Evolutionary conservation across 2,797 vertebrate genomes (phyloP).

Genomic region (Chiloscyllium punctatum): DNA sequence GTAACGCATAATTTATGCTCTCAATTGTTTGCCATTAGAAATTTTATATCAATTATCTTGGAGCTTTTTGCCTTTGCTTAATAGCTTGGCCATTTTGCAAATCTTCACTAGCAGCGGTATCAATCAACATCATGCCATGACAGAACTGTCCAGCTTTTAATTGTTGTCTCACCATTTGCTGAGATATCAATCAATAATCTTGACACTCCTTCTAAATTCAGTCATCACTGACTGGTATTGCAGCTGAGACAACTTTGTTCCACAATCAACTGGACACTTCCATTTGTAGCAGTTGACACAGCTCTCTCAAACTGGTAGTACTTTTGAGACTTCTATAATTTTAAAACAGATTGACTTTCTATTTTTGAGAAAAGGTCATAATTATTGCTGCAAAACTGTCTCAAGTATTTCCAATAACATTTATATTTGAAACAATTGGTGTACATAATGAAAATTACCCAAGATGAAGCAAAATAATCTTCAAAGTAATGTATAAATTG

Average conservation of each 20-base stretch:
- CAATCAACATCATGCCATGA: neutral
- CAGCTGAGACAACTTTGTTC: neutral
- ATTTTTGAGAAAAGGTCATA: neutral
- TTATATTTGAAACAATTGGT: neutral
- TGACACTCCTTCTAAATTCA: neutral
- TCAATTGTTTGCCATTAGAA: neutral
- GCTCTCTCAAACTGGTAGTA: neutral
- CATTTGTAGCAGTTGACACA: neutral
- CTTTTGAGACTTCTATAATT: neutral
- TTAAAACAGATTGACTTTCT: neutral
- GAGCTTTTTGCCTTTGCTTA: neutral
- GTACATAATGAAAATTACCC: neutral
- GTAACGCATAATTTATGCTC: neutral
- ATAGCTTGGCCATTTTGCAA: neutral
- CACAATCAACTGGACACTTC: neutral
- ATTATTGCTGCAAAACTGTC: neutral
- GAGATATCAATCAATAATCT: neutral
- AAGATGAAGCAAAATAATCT: neutral
- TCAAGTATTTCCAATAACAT: neutral
- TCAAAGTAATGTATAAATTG: neutral
- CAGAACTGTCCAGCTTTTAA: neutral
- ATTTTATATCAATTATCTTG: conserved; percentile 5
- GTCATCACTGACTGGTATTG: neutral
- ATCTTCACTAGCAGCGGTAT: neutral
- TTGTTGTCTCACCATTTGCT: neutral